phyloP scores from a whole-genome alignment of 2,113 vertebrate species.

The Rhynchomys soricoides region DNA sequence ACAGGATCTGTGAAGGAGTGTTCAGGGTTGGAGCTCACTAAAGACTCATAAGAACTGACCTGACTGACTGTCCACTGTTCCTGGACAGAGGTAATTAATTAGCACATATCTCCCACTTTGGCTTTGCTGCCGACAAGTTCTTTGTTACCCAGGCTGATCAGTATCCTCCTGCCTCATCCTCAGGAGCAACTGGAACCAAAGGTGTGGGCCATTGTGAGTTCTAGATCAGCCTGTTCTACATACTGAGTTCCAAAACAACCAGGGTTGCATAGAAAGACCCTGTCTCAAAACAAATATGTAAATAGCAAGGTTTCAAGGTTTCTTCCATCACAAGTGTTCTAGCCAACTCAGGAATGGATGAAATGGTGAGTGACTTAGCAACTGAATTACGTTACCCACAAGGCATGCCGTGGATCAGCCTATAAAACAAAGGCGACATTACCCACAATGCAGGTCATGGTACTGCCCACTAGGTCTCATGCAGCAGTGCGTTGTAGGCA shows the following conservation, averaged over 20 bases:
- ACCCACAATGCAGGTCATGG: no score
- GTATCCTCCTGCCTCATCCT: not conserved
- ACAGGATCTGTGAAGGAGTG: not conserved
- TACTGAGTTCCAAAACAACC: not conserved
- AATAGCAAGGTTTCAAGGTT: not conserved
- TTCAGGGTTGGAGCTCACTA: not conserved
- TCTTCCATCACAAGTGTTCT: not conserved
- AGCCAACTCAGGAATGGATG: not conserved
- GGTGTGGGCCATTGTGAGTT: not conserved
- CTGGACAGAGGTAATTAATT: not conserved
- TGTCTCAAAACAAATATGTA: not conserved
- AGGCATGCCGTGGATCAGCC: not conserved
- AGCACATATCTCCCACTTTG: not conserved
- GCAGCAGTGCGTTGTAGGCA: not conserved
- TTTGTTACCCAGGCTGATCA: not conserved
- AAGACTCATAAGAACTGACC: not conserved
- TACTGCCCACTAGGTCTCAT: no score
- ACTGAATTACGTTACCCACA: not conserved
- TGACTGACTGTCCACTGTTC: no score
- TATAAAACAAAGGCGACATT: not conserved
- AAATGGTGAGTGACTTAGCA: not conserved
- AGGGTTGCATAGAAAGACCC: not conserved
- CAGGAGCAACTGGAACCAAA: not conserved
- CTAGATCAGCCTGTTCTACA: not conserved
- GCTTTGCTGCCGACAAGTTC: not conserved